Evolutionary conservation across 2,797 vertebrate species (phyloP).

Genomic region (Myotis pilosus): DNA sequence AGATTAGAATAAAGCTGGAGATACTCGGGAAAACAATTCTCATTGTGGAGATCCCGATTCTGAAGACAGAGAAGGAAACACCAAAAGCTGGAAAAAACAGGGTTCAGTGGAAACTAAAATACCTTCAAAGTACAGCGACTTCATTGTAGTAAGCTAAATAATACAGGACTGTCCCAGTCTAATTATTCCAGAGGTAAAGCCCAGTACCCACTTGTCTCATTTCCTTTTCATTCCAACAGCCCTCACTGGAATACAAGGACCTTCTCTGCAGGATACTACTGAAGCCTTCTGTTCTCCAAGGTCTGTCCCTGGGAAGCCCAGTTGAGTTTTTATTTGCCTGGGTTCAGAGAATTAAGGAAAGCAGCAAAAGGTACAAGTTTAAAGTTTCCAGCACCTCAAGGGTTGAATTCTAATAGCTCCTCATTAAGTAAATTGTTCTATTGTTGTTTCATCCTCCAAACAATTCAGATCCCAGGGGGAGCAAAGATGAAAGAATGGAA

Average conservation of each 20-base stretch:
- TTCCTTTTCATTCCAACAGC: background rate
- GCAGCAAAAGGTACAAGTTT: background rate
- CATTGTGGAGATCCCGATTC: background rate
- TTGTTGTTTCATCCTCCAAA: background rate
- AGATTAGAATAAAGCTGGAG: background rate
- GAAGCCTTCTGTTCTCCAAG: background rate
- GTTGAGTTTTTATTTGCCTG: background rate
- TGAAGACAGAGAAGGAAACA: background rate
- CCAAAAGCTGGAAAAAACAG: background rate
- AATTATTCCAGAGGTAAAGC: background rate
- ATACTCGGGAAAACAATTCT: background rate
- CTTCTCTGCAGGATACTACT: background rate
- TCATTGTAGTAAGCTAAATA: background rate
- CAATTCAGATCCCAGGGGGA: background rate
- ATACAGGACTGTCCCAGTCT: background rate
- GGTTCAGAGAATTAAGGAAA: background rate
- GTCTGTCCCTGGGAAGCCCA: background rate
- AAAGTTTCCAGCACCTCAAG: background rate
- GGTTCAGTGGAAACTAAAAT: background rate
- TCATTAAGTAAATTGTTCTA: background rate
- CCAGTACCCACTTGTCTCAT: too few relatives aligned
- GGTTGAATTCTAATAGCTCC: background rate
- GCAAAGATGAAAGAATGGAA: background rate
- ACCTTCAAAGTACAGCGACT: background rate
- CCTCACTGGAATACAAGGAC: background rate